Percentiles rank a stretch among this genome's conserved stretches.
Conservation (phyloP, 1,140 invertebrate species). For the Chrysomallon squamiferum region DNA sequence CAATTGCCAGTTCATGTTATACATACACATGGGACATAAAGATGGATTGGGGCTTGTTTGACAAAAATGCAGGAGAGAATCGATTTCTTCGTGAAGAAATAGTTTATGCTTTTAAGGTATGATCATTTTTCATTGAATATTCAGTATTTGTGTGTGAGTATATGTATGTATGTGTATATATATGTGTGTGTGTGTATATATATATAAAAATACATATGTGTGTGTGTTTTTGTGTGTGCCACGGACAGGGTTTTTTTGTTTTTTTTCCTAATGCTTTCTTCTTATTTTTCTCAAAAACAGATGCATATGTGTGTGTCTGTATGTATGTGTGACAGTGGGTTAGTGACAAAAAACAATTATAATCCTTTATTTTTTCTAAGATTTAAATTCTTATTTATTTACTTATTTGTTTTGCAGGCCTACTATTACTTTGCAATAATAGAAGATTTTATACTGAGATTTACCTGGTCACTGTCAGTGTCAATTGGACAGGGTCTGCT, state of each 20-base stretch:
- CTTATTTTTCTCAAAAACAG: too few relatives aligned
- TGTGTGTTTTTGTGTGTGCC: too few relatives aligned
- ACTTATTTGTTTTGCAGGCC: slow-evolving; percentile 54
- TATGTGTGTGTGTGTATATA: too few relatives aligned
- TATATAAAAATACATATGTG: background rate
- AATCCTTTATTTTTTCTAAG: too few relatives aligned
- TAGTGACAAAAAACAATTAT: too few relatives aligned
- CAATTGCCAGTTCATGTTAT: slow-evolving; percentile 81
- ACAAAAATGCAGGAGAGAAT: slow-evolving; percentile 84
- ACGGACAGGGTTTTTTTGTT: background rate
- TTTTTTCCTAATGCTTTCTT: too few relatives aligned
- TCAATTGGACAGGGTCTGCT: slow-evolving; percentile 85
- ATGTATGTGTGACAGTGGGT: too few relatives aligned
- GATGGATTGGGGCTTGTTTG: slow-evolving; percentile 99
- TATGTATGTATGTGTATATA: too few relatives aligned
- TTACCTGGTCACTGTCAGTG: slow-evolving; percentile 85
- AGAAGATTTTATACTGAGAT: slow-evolving; percentile 92
- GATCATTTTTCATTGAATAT: background rate
- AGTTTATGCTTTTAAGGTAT: slow-evolving; percentile 69
- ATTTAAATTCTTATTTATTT: too few relatives aligned
- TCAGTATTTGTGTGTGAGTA: background rate
- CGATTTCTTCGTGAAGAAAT: slow-evolving; percentile 72
- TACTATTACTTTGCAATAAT: slow-evolving; percentile 98
- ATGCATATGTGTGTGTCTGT: too few relatives aligned
- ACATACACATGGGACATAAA: slow-evolving; percentile 95